A percentile compares a stretch with the other conserved stretches of the same genome.
Evolutionary conservation across 2,888 invertebrate genomes (phyloP).

Genomic region (Leptopilina myrica): DNA sequence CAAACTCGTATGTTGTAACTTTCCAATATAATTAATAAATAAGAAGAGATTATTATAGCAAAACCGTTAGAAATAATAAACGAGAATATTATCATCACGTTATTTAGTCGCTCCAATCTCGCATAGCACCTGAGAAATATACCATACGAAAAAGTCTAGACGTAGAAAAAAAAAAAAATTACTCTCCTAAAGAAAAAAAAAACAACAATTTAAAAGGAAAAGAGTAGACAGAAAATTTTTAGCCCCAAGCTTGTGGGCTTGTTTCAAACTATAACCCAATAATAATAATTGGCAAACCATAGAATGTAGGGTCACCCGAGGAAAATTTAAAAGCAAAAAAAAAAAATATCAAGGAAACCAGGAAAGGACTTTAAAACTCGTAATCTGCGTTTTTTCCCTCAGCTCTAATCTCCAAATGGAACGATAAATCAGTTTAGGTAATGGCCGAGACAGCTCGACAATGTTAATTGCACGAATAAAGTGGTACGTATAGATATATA

Average conservation of each 20-base stretch:
- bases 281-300: slow-evolving; percentile 68
- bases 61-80: background rate
- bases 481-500: background rate
- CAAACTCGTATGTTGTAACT: no score
- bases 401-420: slow-evolving; percentile 53
- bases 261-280: slow-evolving; percentile 53
- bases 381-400: slow-evolving; percentile 37
- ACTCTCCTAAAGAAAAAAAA: slow-evolving; percentile 38
- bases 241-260: slow-evolving; percentile 53
- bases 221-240: slow-evolving; percentile 51
- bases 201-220: slow-evolving; percentile 52
- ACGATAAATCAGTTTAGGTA: slow-evolving; percentile 62
- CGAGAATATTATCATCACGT: background rate
- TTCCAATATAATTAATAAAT: no score
- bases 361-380: slow-evolving; percentile 44
- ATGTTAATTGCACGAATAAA: slow-evolving; percentile 66
- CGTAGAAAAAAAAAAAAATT: background rate
- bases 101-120: background rate
- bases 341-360: slow-evolving; percentile 54
- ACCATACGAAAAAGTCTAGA: no score
- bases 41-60: background rate
- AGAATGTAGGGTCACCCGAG: slow-evolving; percentile 62
- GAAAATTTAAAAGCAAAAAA: slow-evolving; percentile 42
- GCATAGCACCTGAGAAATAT: background rate
- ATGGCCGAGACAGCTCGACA: slow-evolving; percentile 54